Evolutionary conservation across 2,797 vertebrate genomes (phyloP), one percentile per base, ranked within the genome.

Genomic region (Pseudomugil gertrudae): DNA sequence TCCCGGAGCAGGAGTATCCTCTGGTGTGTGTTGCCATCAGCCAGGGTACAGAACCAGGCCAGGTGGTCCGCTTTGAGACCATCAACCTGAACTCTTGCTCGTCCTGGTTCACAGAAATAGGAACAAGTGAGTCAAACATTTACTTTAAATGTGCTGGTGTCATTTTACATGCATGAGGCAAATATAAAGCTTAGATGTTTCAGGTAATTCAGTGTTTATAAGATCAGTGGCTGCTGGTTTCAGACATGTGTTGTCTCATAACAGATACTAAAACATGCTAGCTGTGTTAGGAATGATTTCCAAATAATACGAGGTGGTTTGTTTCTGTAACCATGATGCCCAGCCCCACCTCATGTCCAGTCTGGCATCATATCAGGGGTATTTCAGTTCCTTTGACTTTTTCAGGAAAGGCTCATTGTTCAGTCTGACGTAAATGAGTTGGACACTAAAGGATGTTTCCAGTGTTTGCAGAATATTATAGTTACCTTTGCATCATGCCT

Each of bases 41-140:
- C 81, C 93, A 93, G 80, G 97, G 95, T 52, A 68, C 76, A 0
- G 96, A 99, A 67, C 89, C 93, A 0, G 90, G 93, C 63, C 98
- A 99, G 80, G 95, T 98, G 5, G 96, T 98, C 81, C 96, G 95
- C 84, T 99, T 99, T 35, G 96, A 99, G 93, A 99, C 97, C 85
- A 98, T 99, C 94, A 97, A 99, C 92, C 95, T 99, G 77, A 99
- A 98, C 92, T 99, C 98, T 7, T 96, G 96, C 51, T 99, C 98
- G 10, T 99, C 98, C 0, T 99, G 98, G 98, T 99, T 99, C 93
- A 99, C 97, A 13, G 95, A 98, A 80, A 96, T 96, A 0, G 96
- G 95, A 79, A 92, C 95, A 86, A 94, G 98, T 99, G 84, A 90
- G 93, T 74, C 23, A 11, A 21, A 24, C 15, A 4, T 36, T 38